A percentile compares a stretch with the other conserved stretches of the same genome.
Conservation (phyloP, 2,113 vertebrate genomes). For the Riparia riparia region DNA sequence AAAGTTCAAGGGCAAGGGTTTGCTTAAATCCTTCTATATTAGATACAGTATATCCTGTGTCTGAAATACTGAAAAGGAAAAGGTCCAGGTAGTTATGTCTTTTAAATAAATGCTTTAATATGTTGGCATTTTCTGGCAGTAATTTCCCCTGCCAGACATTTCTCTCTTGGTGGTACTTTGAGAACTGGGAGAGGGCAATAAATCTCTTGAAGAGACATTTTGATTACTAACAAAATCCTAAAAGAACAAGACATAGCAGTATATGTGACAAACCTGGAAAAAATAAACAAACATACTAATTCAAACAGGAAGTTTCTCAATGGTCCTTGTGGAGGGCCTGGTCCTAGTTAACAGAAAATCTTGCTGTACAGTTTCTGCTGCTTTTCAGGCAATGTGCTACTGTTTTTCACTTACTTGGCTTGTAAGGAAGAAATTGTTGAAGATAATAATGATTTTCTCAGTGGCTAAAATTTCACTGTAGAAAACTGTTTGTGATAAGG, state of each 20-base stretch:
- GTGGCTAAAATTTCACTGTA: background rate
- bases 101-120: background rate
- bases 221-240: background rate
- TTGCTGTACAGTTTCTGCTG: background rate
- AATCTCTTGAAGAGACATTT: conserved; percentile 1
- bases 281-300: background rate
- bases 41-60: background rate
- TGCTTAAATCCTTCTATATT: background rate
- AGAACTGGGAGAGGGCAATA: background rate
- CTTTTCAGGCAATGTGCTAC: background rate
- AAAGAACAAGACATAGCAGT: background rate
- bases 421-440: background rate
- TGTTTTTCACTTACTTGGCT: background rate
- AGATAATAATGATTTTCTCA: background rate
- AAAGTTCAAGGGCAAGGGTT: background rate
- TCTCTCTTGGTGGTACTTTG: background rate
- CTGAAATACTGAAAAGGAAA: background rate
- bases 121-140: background rate
- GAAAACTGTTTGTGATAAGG: background rate
- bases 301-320: conserved; percentile 3
- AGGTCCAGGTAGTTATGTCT: background rate
- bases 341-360: background rate
- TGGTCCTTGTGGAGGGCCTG: background rate
- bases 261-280: background rate
- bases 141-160: background rate